Conservation (phyloP, 2,888 invertebrate species). For the Adineta ricciae region DNA sequence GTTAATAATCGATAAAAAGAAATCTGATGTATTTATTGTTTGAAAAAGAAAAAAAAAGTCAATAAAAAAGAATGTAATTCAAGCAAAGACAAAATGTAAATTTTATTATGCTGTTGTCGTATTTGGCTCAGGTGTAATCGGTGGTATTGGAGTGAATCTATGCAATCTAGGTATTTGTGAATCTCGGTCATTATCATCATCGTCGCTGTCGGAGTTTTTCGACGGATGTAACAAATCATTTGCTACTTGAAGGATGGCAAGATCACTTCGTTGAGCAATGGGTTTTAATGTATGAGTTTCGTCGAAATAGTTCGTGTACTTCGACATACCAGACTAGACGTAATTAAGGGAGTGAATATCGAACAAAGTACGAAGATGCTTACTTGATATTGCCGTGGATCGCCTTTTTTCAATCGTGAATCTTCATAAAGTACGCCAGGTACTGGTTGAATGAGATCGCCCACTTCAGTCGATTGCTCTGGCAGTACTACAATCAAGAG, state of each 20-base stretch:
- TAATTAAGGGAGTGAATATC: not conserved
- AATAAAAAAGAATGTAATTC: too few species aligned
- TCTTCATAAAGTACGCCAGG: conserved; percentile 12
- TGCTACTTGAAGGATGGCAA: not conserved
- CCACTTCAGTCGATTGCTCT: not conserved
- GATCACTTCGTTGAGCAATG: not conserved
- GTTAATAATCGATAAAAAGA: too few species aligned
- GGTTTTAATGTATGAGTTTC: not conserved
- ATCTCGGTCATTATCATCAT: not conserved
- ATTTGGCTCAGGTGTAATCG: not conserved
- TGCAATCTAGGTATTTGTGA: not conserved
- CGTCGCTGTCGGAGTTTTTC: not conserved
- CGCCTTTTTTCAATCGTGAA: not conserved
- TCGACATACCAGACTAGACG: not conserved
- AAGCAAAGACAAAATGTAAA: too few species aligned
- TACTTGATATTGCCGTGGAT: conserved; percentile 10
- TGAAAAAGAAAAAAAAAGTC: too few species aligned
- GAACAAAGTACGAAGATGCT: not conserved
- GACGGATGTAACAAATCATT: not conserved
- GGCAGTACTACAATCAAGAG: not conserved
- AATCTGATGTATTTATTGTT: too few species aligned
- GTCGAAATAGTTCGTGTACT: not conserved
- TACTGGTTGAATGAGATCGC: not conserved
- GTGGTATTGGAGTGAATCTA: not conserved
- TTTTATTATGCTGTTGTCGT: not conserved